These are phyloP conservation scores for Myrmecophaga tridactyla DNA, from an alignment of 2,113 vertebrate species.

Conservation along the genomic window DNA sequence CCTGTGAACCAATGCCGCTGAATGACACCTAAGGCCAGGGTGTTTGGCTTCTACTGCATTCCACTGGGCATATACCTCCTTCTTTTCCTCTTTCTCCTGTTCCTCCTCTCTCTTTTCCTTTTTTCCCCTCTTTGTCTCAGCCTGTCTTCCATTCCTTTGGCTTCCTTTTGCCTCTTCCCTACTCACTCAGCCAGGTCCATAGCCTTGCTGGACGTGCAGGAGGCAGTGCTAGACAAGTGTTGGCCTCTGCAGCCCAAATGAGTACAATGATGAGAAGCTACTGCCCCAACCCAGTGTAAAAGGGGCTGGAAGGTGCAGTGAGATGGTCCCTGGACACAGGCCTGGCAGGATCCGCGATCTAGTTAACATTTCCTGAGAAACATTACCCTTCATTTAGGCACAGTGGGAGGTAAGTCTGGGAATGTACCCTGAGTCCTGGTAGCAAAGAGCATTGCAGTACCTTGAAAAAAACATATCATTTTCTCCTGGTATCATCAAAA, in stretches of 20 bases:
- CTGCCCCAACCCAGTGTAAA: background rate
- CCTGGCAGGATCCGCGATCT: background rate
- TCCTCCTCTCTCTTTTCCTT: background rate
- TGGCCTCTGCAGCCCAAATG: background rate
- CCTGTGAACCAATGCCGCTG: background rate
- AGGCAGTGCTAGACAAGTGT: background rate
- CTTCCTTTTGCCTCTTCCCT: background rate
- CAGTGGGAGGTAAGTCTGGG: background rate
- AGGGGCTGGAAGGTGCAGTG: background rate
- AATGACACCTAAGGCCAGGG: background rate
- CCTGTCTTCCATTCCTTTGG: background rate
- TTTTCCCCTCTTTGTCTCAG: background rate
- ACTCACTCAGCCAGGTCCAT: background rate
- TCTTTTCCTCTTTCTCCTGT: background rate
- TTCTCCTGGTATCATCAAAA: background rate
- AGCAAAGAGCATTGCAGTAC: background rate
- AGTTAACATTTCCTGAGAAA: slow-evolving; percentile 34
- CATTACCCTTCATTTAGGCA: background rate
- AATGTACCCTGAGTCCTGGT: background rate
- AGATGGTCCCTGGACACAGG: background rate
- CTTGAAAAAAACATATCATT: background rate
- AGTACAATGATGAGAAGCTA: background rate
- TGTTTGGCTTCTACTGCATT: background rate
- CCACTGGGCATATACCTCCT: background rate
- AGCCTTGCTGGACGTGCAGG: background rate